Base-by-base conservation (phyloP, 2,797 vertebrate genomes). In the Sparidentex hasta region DNA sequence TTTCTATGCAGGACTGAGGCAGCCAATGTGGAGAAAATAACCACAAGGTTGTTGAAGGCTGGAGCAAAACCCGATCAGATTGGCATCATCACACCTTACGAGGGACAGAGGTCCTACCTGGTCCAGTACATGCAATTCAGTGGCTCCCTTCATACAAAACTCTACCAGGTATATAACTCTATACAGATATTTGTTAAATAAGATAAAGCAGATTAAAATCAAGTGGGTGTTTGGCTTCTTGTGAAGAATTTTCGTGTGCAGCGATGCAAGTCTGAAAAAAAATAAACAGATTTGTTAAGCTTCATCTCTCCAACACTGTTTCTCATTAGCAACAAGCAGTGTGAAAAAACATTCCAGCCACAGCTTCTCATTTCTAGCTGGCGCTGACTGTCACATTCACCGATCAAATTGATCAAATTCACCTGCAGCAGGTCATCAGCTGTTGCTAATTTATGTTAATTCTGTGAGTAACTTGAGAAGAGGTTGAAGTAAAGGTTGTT, bases 61-160 rank as follows among this genome's bases (percentile, higher is more conserved):
- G 98, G 98, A 0, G 98, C 98, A 55, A 99, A 98, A 82, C 98
- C 97, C 0, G 97, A 98, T 87, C 98, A 99, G 94, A 99, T 99
- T 0, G 98, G 98, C 61, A 98, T 99, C 83, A 99, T 99, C 83
- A 98, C 98, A 0, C 98, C 98, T 0, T 99, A 98, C 0, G 97
- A 98, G 83, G 98, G 97, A 0, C 97, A 98, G 81, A 94, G 98
- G 51, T 99, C 98, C 7, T 99, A 99, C 84, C 92, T 99, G 92
- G 98, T 99, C 89, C 98, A 99, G 86, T 99, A 99, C 93, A 99
- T 99, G 98, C 98, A 99, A 84, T 99, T 99, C 91, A 99, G 98
- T 0, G 98, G 98, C 72, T 99, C 98, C 21, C 90, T 99, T 79
- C 98, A 99, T 85, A 98, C 98, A n/a, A 99, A 99, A 81, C 97